Percentiles rank a stretch among this genome's conserved stretches.
These are phyloP conservation scores for Macquaria australasica DNA, from an alignment of 2,113 vertebrate species.

Conservation along the genomic window DNA sequence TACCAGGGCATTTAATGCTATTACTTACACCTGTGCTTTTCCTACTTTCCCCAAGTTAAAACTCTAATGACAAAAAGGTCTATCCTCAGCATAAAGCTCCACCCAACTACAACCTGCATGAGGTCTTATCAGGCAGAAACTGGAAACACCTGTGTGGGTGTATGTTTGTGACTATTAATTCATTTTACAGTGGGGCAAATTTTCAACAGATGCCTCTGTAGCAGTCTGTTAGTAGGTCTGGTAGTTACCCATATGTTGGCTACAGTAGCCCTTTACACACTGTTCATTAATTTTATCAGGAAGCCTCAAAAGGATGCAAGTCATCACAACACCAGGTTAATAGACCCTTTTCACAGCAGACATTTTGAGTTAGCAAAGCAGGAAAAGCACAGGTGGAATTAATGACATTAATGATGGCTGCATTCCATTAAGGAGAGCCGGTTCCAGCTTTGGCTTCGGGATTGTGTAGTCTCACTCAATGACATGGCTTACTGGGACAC, in stretches of 20 bases:
- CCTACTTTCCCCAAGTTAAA: background rate
- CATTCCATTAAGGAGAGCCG: no score
- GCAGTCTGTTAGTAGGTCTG: background rate
- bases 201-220: constrained; percentile 8
- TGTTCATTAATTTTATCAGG: constrained; percentile 31
- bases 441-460: no score
- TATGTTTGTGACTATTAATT: background rate
- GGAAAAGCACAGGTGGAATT: no score
- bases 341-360: background rate
- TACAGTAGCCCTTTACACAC: constrained; percentile 14
- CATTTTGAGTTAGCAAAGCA: no score
- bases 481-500: no score
- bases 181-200: background rate
- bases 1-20: background rate
- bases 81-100: background rate
- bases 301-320: constrained; percentile 36
- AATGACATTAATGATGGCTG: no score
- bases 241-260: background rate
- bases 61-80: background rate
- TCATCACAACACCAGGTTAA: constrained; percentile 42
- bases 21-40: background rate
- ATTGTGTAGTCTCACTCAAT: no score
- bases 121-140: constrained; percentile 12
- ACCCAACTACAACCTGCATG: background rate
- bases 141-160: constrained; percentile 14